Evolutionary conservation across 2,113 vertebrate genomes (phyloP).

Genomic region (Sisor rabdophorus): DNA sequence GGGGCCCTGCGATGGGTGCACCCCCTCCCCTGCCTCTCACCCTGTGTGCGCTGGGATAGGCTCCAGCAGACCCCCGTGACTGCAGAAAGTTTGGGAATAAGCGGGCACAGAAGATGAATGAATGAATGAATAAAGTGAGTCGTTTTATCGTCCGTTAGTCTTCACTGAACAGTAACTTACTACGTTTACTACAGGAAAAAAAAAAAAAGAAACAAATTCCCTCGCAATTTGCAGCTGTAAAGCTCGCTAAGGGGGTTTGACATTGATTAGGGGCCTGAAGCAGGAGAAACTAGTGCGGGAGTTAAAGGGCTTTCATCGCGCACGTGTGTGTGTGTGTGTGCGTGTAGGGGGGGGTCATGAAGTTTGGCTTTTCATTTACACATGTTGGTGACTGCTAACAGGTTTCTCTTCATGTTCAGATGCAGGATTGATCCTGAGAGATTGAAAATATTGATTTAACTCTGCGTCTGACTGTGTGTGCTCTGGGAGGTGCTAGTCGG

Average conservation of each 20-base stretch:
- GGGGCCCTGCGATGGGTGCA: no score
- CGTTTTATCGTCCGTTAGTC: neutral
- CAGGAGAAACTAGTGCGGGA: conserved; percentile 50
- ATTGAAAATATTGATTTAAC: conserved; percentile 99
- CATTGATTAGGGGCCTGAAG: conserved; percentile 25
- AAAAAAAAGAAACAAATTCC: conserved; percentile 16
- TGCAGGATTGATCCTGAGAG: conserved; percentile 94
- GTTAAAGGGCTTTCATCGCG: conserved; percentile 46
- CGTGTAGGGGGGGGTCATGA: conserved; percentile 60
- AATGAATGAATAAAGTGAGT: no score
- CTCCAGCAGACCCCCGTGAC: no score
- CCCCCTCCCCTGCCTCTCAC: no score
- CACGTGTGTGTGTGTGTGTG: neutral
- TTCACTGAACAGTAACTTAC: neutral
- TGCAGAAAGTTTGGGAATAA: no score
- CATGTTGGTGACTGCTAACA: conserved; percentile 87
- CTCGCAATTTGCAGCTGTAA: conserved; percentile 17
- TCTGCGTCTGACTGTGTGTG: conserved; percentile 85
- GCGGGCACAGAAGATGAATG: no score
- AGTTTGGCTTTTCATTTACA: conserved; percentile 98
- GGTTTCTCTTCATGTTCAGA: conserved; percentile 89
- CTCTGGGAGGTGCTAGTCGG: conserved; percentile 80
- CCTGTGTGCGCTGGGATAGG: no score
- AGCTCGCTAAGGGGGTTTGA: conserved; percentile 24
- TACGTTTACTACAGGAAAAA: neutral